These are phyloP conservation scores for Malurus alboscapulatus DNA, from an alignment of 2,113 vertebrate species.

Conservation along the genomic window DNA sequence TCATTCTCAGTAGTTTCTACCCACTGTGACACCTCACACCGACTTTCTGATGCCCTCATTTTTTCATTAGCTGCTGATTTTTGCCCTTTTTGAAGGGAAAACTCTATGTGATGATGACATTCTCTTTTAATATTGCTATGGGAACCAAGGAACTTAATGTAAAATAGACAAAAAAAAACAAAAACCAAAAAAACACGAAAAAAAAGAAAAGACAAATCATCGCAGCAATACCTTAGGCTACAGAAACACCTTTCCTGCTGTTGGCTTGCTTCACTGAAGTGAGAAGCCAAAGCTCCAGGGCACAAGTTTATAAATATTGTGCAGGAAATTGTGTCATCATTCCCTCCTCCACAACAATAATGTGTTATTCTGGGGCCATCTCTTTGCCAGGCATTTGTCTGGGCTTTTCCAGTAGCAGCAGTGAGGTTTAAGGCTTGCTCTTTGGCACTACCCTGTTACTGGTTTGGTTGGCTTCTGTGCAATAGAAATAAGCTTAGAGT, in stretches of 20 bases:
- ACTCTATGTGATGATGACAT: not conserved
- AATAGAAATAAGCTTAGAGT: slow-evolving; percentile 18
- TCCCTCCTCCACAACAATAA: slow-evolving; percentile 36
- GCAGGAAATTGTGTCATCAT: slow-evolving; percentile 52
- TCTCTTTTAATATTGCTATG: not conserved
- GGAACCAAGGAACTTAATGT: not conserved
- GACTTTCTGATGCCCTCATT: not conserved
- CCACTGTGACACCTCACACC: not conserved
- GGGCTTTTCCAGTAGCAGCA: slow-evolving; percentile 60
- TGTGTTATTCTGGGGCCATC: not conserved
- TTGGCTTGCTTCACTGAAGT: not conserved
- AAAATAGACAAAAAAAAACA: not conserved
- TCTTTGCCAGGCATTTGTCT: slow-evolving; percentile 43
- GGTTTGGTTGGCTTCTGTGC: slow-evolving; percentile 51
- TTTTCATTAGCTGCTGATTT: not conserved
- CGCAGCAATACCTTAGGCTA: not conserved
- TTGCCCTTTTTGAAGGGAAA: not conserved
- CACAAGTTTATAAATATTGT: slow-evolving; percentile 26
- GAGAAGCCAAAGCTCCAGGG: slow-evolving; percentile 37
- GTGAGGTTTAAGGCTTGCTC: slow-evolving; percentile 32
- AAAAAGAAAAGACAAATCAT: not conserved
- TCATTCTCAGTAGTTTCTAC: not conserved
- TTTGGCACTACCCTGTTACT: slow-evolving; percentile 34
- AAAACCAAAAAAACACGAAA: too few species aligned
- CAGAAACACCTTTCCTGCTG: not conserved